Evolutionary conservation across 2,113 vertebrate genomes (phyloP).

Genomic region (Myxocyprinus asiaticus): DNA sequence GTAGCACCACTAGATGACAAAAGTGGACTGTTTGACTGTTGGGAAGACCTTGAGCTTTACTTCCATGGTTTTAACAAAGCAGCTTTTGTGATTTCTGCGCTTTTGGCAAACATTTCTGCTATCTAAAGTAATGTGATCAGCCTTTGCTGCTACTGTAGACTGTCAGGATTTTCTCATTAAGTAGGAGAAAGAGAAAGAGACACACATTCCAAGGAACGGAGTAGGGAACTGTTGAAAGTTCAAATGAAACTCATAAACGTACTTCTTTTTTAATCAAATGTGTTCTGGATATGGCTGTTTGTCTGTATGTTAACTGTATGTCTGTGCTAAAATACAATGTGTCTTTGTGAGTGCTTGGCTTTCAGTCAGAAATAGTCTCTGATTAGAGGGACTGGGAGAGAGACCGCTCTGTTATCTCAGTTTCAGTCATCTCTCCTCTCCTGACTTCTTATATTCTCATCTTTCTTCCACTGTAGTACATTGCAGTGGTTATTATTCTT

Average conservation of each 20-base stretch:
- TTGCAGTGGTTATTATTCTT: slow-evolving; percentile 5
- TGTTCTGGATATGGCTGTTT: slow-evolving; percentile 32
- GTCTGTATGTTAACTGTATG: slow-evolving; percentile 37
- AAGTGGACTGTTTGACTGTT: slow-evolving; percentile 25
- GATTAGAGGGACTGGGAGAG: slow-evolving; percentile 54
- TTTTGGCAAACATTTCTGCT: slow-evolving; percentile 53
- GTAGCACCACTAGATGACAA: slow-evolving; percentile 51
- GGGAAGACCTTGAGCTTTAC: slow-evolving; percentile 1
- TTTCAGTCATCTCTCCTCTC: background rate
- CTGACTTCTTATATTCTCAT: slow-evolving; percentile 16
- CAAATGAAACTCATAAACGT: slow-evolving; percentile 5
- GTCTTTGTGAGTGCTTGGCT: slow-evolving; percentile 71
- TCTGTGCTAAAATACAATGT: slow-evolving; percentile 68
- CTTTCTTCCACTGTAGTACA: background rate
- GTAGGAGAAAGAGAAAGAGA: slow-evolving; percentile 11
- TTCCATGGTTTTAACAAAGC: slow-evolving; percentile 46
- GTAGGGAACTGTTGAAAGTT: background rate
- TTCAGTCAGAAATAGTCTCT: slow-evolving; percentile 62
- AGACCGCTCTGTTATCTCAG: slow-evolving; percentile 34
- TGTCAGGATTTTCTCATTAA: slow-evolving; percentile 65
- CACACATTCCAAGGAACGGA: background rate
- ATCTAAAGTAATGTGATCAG: slow-evolving; percentile 65
- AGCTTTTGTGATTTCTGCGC: slow-evolving; percentile 49
- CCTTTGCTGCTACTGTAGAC: slow-evolving; percentile 59
- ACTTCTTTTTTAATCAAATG: background rate